Evolutionary conservation across 2,797 vertebrate genomes (phyloP).

Genomic region (Dendrocincla tyrannina): DNA sequence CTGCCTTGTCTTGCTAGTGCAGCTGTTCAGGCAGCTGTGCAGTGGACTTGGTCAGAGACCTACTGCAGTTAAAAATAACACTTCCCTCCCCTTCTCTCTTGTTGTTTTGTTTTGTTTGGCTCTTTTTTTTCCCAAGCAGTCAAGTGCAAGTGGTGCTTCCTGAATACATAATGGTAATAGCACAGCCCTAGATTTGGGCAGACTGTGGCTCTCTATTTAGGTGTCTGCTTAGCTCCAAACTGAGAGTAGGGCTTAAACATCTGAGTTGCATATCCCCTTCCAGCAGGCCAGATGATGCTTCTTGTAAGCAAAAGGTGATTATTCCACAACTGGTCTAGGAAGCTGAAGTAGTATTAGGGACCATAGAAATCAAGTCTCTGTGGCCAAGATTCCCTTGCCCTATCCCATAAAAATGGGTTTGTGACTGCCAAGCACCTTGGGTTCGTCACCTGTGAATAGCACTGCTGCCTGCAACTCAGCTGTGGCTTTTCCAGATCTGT

Average conservation of each 20-base stretch:
- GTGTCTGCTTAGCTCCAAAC: not conserved
- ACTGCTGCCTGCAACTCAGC: not conserved
- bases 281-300: not conserved
- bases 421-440: not conserved
- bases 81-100: not conserved
- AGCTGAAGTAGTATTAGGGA: not conserved
- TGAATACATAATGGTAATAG: not conserved
- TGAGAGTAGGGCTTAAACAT: not conserved
- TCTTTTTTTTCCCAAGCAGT: not conserved
- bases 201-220: not conserved
- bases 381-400: not conserved
- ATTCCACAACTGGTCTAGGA: rapidly evolving
- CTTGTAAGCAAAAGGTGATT: not conserved
- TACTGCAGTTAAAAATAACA: conserved; percentile 2
- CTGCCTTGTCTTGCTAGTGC: not conserved
- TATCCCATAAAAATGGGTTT: not conserved
- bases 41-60: not conserved
- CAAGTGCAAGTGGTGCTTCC: not conserved
- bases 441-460: not conserved
- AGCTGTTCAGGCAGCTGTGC: conserved; percentile 17
- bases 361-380: not conserved
- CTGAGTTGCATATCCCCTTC: not conserved
- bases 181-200: not conserved
- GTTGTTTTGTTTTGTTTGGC: too few species aligned
- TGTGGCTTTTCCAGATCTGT: not conserved